Evolutionary conservation across 2,888 invertebrate genomes (phyloP).

Genomic region (Oligia latruncula): DNA sequence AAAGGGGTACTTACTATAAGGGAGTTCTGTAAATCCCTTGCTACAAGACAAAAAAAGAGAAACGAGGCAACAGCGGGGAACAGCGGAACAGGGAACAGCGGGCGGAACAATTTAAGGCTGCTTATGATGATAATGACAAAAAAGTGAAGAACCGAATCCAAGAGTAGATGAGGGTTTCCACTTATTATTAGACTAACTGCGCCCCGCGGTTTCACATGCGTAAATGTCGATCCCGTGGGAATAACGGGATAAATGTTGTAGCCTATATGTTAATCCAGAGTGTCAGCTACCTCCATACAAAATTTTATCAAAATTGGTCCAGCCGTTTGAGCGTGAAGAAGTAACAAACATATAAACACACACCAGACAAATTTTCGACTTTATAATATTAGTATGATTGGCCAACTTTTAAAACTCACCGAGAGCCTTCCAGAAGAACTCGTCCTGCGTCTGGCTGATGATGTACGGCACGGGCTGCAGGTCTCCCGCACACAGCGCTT

Average conservation of each 20-base stretch:
- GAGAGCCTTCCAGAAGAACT: slow-evolving; percentile 91
- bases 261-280: too few relatives aligned
- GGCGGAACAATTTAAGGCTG: not conserved
- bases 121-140: not conserved
- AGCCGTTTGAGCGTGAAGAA: too few relatives aligned
- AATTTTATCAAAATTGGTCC: too few relatives aligned
- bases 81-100: not conserved
- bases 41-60: not conserved
- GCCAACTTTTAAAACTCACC: slow-evolving; percentile 81
- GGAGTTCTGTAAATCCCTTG: not conserved
- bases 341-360: too few relatives aligned
- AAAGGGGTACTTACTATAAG: too few relatives aligned
- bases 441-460: slow-evolving; percentile 91
- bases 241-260: too few relatives aligned
- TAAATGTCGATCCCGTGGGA: too few relatives aligned
- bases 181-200: not conserved
- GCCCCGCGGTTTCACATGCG: too few relatives aligned
- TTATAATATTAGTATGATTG: too few relatives aligned
- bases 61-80: not conserved
- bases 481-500: slow-evolving; percentile 88
- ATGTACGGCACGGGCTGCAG: slow-evolving; percentile 91
- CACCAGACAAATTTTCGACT: too few relatives aligned
- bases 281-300: too few relatives aligned
- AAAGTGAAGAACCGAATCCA: not conserved
- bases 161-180: too few relatives aligned